Percentiles rank a stretch among this genome's conserved stretches.
phyloP scores from a whole-genome alignment of 2,888 invertebrate species.

The Thysanoteuthis rhombus region DNA sequence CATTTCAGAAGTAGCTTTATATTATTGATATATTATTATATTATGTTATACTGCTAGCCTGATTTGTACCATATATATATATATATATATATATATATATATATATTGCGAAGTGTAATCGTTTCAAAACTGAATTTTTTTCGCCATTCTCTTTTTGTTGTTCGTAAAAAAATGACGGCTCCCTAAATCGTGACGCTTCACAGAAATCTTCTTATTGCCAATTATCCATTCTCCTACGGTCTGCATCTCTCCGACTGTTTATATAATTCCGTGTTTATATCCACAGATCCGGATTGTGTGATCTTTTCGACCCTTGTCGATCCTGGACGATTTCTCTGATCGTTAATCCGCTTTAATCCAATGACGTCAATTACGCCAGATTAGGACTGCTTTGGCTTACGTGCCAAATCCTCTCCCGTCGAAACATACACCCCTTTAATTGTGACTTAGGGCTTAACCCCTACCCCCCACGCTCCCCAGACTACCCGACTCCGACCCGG shows the following conservation, averaged over 20 bases:
- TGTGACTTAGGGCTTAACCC: not conserved
- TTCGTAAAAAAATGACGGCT: not conserved
- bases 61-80: not conserved
- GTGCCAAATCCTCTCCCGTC: not conserved
- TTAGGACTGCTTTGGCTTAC: not conserved
- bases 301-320: not conserved
- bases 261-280: too few species aligned
- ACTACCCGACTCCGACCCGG: not conserved
- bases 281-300: not conserved
- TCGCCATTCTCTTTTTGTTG: too few species aligned
- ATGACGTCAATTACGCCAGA: not conserved
- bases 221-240: not conserved
- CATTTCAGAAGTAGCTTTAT: too few species aligned
- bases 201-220: not conserved
- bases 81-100: too few species aligned
- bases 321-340: slow-evolving; percentile 16
- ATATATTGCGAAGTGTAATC: too few species aligned
- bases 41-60: too few species aligned
- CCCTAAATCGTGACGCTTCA: not conserved
- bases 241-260: not conserved
- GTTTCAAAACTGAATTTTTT: too few species aligned
- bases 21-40: too few species aligned
- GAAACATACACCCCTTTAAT: not conserved
- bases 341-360: not conserved
- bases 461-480: too few species aligned